Evolutionary conservation across 1,140 invertebrate species (phyloP).

Genomic region (Sweltsa coloradensis): DNA sequence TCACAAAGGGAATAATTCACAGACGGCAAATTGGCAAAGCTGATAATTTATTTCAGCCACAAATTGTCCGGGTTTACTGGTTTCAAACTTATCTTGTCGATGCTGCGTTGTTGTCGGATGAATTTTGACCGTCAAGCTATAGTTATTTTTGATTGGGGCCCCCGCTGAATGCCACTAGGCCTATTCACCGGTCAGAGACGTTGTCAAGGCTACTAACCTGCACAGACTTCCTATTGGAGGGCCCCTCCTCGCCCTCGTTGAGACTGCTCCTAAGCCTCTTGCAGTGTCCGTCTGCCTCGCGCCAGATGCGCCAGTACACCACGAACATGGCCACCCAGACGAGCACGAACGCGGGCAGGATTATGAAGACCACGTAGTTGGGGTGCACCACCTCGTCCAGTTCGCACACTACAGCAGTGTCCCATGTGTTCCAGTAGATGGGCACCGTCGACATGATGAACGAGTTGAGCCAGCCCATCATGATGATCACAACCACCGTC

Average conservation of each 20-base stretch:
- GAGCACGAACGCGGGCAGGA: conserved; percentile 51
- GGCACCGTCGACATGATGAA: conserved; percentile 47
- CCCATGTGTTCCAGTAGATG: conserved; percentile 59
- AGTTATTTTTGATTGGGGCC: no score
- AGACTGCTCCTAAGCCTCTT: conserved; percentile 44
- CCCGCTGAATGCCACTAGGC: no score
- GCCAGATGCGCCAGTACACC: conserved; percentile 61
- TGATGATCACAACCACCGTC: conserved; percentile 38
- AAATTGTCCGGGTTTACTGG: no score
- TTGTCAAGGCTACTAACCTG: no score
- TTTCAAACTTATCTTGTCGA: no score
- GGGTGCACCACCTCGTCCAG: conserved; percentile 31
- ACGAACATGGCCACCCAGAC: conserved; percentile 57
- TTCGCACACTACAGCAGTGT: conserved; percentile 20
- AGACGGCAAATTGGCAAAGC: no score
- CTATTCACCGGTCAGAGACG: no score
- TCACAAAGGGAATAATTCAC: no score
- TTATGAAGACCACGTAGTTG: conserved; percentile 47
- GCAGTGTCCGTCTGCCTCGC: conserved; percentile 53
- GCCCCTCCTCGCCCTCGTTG: conserved; percentile 33
- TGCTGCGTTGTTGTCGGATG: no score
- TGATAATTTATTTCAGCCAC: no score
- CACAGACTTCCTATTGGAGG: conserved; percentile 44
- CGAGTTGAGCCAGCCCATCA: conserved; percentile 52
- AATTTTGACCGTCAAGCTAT: no score